Evolutionary conservation across 2,113 vertebrate species (phyloP).

Genomic region (Taxidea taxus): DNA sequence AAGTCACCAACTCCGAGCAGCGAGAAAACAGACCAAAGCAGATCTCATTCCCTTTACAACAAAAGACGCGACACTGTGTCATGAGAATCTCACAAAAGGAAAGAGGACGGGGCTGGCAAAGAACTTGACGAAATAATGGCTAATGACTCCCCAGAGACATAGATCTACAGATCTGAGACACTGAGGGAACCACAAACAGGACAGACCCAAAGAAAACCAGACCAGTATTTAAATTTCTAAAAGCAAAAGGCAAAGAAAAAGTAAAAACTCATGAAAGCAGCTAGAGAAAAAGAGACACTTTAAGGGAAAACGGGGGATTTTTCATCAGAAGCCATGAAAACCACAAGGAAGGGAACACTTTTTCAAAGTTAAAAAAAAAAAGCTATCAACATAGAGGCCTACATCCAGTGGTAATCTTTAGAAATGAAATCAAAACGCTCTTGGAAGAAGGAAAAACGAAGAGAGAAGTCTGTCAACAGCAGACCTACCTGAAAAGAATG

Average conservation of each 20-base stretch:
- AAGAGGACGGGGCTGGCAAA: neutral
- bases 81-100: fast-evolving
- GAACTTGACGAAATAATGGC: neutral
- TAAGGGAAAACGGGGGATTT: neutral
- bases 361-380: neutral
- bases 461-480: neutral
- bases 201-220: neutral
- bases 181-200: neutral
- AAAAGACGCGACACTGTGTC: neutral
- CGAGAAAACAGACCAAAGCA: neutral
- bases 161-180: neutral
- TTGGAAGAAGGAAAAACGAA: neutral
- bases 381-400: neutral
- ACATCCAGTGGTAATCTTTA: neutral
- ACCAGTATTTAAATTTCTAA: neutral
- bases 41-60: neutral
- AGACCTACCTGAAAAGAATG: neutral
- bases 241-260: neutral
- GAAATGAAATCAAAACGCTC: neutral
- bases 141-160: neutral
- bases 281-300: neutral
- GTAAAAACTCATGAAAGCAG: neutral
- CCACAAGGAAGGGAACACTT: neutral
- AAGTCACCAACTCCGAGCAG: neutral
- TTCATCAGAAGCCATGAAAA: neutral